These are phyloP conservation scores for Fabriciana adippe DNA, from an alignment of 2,888 invertebrate genomes.

Conservation along the genomic window DNA sequence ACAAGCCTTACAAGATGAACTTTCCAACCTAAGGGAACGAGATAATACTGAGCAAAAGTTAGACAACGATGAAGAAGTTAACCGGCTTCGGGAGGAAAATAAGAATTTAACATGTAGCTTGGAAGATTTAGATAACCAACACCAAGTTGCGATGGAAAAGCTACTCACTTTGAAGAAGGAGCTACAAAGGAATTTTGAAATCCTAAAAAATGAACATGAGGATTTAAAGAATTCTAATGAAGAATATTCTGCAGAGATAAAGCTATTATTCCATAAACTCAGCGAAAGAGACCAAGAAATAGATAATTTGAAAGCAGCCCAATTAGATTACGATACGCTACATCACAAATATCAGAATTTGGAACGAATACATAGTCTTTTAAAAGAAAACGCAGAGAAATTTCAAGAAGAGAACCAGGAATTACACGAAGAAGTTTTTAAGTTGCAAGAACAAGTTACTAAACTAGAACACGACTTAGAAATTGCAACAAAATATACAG, in stretches of 20 bases:
- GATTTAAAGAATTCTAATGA: slow-evolving; percentile 73
- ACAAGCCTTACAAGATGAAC: slow-evolving; percentile 64
- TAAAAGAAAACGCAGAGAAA: slow-evolving; percentile 76
- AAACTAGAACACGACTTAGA: slow-evolving; percentile 75
- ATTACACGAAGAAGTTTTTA: slow-evolving; percentile 77
- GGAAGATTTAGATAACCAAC: slow-evolving; percentile 88
- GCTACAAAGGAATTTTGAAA: slow-evolving; percentile 77
- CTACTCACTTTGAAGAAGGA: slow-evolving; percentile 79
- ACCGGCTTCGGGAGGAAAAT: slow-evolving; percentile 81
- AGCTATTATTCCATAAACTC: slow-evolving; percentile 66
- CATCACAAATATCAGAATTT: slow-evolving; percentile 76
- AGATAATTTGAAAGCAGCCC: slow-evolving; percentile 50
- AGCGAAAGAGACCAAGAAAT: slow-evolving; percentile 72
- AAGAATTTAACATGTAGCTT: slow-evolving; percentile 81
- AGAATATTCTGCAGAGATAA: slow-evolving; percentile 70
- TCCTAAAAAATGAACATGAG: slow-evolving; percentile 73
- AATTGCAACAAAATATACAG: slow-evolving; percentile 56
- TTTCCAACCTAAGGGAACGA: slow-evolving; percentile 67
- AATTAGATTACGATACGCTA: slow-evolving; percentile 67
- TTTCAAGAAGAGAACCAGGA: slow-evolving; percentile 80
- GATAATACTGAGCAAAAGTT: slow-evolving; percentile 53
- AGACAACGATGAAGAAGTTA: slow-evolving; percentile 67
- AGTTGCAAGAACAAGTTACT: slow-evolving; percentile 73
- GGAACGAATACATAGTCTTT: slow-evolving; percentile 68
- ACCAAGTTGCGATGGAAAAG: slow-evolving; percentile 86